Conservation (phyloP, 2,113 vertebrate genomes). For the Macquaria ambigua region DNA sequence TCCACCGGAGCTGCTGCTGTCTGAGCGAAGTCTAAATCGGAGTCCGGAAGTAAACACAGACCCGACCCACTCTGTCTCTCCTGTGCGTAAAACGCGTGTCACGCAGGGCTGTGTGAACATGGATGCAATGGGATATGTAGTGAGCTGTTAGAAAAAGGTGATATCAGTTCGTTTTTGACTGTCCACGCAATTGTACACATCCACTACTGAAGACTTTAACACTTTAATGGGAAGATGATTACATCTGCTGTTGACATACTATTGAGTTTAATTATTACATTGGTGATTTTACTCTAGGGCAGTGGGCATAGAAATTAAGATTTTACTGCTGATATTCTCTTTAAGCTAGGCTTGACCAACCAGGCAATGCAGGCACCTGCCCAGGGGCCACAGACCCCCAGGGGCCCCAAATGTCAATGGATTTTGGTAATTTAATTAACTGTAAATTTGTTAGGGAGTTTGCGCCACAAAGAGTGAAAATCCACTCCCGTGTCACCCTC, state of each 20-base stretch:
- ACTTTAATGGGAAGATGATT: not conserved
- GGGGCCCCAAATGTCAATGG: not conserved
- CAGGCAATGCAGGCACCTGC: not conserved
- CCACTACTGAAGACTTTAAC: not conserved
- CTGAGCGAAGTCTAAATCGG: conserved; percentile 81
- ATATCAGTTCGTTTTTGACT: not conserved
- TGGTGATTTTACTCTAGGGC: not conserved
- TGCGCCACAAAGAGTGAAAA: too few species aligned
- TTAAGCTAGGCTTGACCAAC: too few species aligned
- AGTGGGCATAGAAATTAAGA: not conserved
- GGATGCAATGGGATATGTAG: conserved; percentile 71
- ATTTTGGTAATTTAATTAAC: not conserved
- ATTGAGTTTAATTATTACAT: not conserved
- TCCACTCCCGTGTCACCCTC: too few species aligned
- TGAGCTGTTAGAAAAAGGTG: not conserved
- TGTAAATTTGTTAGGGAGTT: not conserved
- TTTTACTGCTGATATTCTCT: not conserved
- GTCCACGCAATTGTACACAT: not conserved
- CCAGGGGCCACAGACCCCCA: not conserved
- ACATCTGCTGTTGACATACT: not conserved
- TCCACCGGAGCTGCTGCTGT: conserved; percentile 78
- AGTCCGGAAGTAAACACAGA: conserved; percentile 92
- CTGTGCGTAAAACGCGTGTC: conserved; percentile 70
- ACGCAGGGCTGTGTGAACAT: conserved; percentile 28
- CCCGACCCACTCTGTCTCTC: conserved; percentile 67